A percentile compares a stretch with the other conserved stretches of the same genome.
phyloP scores from a whole-genome alignment of 37 sponge, comb jelly and placozoan genomes.

The Spongilla lacustris region DNA sequence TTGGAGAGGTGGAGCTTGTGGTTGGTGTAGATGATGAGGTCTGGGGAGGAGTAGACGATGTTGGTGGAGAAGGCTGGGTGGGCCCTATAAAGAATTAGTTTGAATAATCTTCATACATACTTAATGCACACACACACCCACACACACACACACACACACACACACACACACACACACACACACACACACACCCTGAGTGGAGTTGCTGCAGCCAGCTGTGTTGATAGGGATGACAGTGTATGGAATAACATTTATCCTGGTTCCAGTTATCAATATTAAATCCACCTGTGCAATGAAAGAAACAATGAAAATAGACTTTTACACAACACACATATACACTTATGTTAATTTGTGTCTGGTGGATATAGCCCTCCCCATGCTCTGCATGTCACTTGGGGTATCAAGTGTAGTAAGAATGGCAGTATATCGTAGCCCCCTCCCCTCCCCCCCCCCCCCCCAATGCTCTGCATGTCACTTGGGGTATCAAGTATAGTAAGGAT shows the following conservation, averaged over 20 bases:
- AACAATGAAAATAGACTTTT: background rate
- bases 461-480: too few species aligned
- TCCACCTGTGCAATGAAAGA: background rate
- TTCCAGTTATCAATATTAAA: background rate
- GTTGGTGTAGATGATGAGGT: background rate
- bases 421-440: too few species aligned
- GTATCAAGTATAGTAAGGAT: too few species aligned
- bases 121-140: slow-evolving; percentile 33
- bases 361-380: too few species aligned
- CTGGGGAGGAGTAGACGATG: background rate
- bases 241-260: background rate
- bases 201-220: background rate
- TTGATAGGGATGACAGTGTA: background rate
- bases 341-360: too few species aligned
- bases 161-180: slow-evolving; percentile 31
- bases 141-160: slow-evolving; percentile 41
- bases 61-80: background rate
- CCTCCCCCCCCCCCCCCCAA: too few species aligned
- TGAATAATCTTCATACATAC: background rate
- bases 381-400: too few species aligned
- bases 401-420: too few species aligned
- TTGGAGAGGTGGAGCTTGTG: background rate
- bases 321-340: background rate
- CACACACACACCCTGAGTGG: slow-evolving; percentile 3
- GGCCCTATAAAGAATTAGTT: background rate